Percentiles rank a stretch among this genome's conserved stretches.
These are phyloP conservation scores for Conops quadrifasciatus DNA, from an alignment of 2,888 invertebrate genomes.

Conservation along the genomic window DNA sequence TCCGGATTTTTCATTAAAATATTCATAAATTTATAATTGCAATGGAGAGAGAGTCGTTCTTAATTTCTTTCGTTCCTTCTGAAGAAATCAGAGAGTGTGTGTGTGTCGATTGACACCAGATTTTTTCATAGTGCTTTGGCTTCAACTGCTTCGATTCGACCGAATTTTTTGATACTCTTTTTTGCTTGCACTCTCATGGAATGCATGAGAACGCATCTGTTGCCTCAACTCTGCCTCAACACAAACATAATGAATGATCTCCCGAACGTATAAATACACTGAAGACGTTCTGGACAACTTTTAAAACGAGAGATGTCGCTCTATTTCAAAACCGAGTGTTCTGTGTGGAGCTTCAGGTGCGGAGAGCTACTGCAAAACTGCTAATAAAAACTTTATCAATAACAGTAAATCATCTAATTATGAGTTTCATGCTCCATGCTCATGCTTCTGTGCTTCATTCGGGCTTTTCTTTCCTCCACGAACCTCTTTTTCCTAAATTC, in stretches of 20 bases:
- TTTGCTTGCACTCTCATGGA: conserved; percentile 3
- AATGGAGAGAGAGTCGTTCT: too few relatives aligned
- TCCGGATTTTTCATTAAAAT: too few relatives aligned
- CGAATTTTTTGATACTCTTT: conserved; percentile 16
- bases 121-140: too few relatives aligned
- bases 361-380: background rate
- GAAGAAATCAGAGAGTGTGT: too few relatives aligned
- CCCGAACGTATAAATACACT: conserved; percentile 1
- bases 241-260: too few relatives aligned
- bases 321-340: background rate
- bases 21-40: too few relatives aligned
- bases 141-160: conserved; percentile 16
- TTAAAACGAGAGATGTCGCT: conserved; percentile 9
- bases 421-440: conserved; percentile 36
- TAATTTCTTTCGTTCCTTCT: too few relatives aligned
- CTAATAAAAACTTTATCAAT: conserved; percentile 53
- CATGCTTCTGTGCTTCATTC: background rate
- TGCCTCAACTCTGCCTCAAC: background rate
- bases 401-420: conserved; percentile 61
- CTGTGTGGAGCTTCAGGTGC: background rate
- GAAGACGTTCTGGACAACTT: conserved; percentile 11
- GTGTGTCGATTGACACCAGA: too few relatives aligned
- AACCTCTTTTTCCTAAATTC: too few relatives aligned
- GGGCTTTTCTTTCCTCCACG: background rate
- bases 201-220: conserved; percentile 1